phyloP scores from a whole-genome alignment of 2,888 invertebrate species.

The Drosophila robusta region DNA sequence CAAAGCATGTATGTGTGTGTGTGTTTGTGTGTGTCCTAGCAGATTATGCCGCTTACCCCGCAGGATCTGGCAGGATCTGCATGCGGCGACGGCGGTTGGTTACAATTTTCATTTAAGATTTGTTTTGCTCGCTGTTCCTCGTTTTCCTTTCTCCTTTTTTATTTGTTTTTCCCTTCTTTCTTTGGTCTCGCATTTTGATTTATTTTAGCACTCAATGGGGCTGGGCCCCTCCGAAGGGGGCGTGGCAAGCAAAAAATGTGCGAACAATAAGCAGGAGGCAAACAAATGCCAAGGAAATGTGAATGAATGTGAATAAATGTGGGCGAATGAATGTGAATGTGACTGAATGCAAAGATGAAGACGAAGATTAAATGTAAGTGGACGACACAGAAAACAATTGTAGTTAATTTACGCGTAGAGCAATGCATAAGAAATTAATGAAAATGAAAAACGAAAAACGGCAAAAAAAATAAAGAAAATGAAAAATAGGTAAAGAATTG shows the following conservation, averaged over 20 bases:
- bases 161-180: constrained; percentile 10
- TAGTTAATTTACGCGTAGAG: constrained; percentile 75
- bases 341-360: constrained; percentile 67
- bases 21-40: constrained; percentile 27
- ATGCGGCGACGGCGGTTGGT: constrained; percentile 58
- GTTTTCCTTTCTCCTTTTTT: constrained; percentile 6
- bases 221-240: constrained; percentile 5
- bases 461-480: background rate
- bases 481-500: constrained; percentile 23
- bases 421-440: constrained; percentile 78
- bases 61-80: constrained; percentile 47
- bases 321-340: constrained; percentile 52
- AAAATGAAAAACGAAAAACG: constrained; percentile 43
- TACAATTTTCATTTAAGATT: constrained; percentile 81
- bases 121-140: constrained; percentile 46
- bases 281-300: constrained; percentile 53
- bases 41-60: constrained; percentile 62
- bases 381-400: constrained; percentile 71
- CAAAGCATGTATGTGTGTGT: background rate
- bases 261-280: constrained; percentile 48
- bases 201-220: constrained; percentile 74
- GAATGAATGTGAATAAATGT: constrained; percentile 29
- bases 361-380: constrained; percentile 77
- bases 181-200: constrained; percentile 65
- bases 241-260: constrained; percentile 25